Percentiles rank a stretch among this genome's conserved stretches.
These are phyloP conservation scores for Argentina silus DNA, from an alignment of 2,797 vertebrate genomes.

Conservation along the genomic window DNA sequence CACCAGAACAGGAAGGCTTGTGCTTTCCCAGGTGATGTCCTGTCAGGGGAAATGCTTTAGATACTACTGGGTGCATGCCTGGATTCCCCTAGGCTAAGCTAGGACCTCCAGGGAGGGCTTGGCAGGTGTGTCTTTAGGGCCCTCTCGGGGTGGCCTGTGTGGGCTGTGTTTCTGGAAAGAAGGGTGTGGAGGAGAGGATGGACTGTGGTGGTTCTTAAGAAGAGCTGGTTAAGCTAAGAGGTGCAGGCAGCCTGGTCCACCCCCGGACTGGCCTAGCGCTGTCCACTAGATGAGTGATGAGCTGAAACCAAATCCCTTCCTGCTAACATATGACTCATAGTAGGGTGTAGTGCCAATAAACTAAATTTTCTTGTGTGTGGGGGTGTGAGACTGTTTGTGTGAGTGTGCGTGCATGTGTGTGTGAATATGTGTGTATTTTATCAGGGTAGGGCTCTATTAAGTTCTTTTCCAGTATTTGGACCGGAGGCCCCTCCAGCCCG, in stretches of 20 bases:
- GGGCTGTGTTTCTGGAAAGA: conserved; percentile 41
- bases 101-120: conserved; percentile 16
- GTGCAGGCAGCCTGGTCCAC: conserved; percentile 31
- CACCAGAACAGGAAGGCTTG: conserved; percentile 17
- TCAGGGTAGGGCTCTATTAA: background rate
- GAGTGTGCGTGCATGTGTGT: background rate
- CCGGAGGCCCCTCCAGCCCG: background rate
- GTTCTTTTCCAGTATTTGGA: background rate
- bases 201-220: conserved; percentile 42
- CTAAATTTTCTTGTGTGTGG: background rate
- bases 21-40: conserved; percentile 32
- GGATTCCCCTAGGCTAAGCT: conserved; percentile 7
- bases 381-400: background rate
- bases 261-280: conserved; percentile 33
- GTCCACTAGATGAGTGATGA: conserved; percentile 66
- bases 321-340: conserved; percentile 61
- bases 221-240: conserved; percentile 30
- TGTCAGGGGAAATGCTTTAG: background rate
- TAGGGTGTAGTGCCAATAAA: conserved; percentile 54
- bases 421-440: background rate
- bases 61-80: conserved; percentile 13
- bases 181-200: conserved; percentile 43
- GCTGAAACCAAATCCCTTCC: conserved; percentile 62
- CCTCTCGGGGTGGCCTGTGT: conserved; percentile 47
- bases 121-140: conserved; percentile 36